Evolutionary conservation across 2,888 invertebrate species (phyloP), one percentile per base, ranked within the genome.

Genomic region (Lasioglossum malachurum): DNA sequence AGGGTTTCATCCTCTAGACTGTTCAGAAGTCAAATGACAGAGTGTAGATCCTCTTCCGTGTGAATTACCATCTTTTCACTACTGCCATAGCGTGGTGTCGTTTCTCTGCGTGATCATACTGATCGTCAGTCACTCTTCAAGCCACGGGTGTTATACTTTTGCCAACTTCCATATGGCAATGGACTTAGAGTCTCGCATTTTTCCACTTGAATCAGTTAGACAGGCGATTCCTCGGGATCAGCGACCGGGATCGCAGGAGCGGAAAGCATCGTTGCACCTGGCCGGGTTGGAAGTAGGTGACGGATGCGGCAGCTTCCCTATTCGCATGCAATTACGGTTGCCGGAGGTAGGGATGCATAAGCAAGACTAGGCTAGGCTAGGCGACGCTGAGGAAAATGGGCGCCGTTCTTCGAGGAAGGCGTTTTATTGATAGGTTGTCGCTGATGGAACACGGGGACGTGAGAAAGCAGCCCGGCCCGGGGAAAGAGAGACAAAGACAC

Each of bases 371-470:
- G 57, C 86, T 72, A 31, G 64, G 78, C 67, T 67, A 49, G 77
- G 75, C 79, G 80, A 82, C 84, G 79, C 71, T 73, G 80, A 73
- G 76, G 86, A 88, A 88, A 86, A 88, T 86, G 85, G 86, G 77
- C 81, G 78, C 74, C 53, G 81, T 76, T 88, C 79, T 23, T 77
- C 77, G 81, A 67, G 73, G 90, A 87, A 88, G 83, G 89, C 81
- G 88, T 91, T 91, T 89, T 91, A 89, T 90, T 83, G 91, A 91
- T 89, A 89, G 90, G 78, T 89, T 86, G 88, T 88, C 89, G 86
- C 86, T 84, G 87, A 81, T 82, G 86, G 88, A 87, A 88, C 83
- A 91, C 87, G 88, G 81, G 88, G 85, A 89, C 90, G 89, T 78
- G 86, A 84, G 91, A 85, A 88, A 89, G 10, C 23, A 53, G 23